Evolutionary conservation across 1,140 invertebrate species (phyloP).

Genomic region (Magallana gigas): DNA sequence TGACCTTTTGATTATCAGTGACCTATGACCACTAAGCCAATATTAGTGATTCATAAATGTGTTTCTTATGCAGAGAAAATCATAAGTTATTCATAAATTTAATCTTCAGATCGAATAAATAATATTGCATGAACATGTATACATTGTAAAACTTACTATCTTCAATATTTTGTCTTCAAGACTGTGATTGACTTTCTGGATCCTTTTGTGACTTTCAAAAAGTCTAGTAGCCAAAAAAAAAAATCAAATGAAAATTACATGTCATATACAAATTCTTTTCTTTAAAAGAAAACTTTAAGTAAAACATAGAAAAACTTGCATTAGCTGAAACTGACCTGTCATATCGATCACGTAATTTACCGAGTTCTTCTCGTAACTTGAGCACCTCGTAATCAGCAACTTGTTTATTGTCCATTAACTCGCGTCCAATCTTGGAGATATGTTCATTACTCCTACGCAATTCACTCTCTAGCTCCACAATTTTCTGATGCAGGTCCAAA

Average conservation of each 20-base stretch:
- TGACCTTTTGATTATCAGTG: too few relatives aligned
- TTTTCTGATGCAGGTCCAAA: slow-evolving; percentile 90
- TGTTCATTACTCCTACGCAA: slow-evolving; percentile 89
- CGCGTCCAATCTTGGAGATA: slow-evolving; percentile 91
- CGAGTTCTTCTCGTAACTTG: slow-evolving; percentile 90
- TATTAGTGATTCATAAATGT: too few relatives aligned
- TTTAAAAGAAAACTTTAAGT: neutral
- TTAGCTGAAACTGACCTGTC: slow-evolving; percentile 82
- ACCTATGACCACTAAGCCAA: too few relatives aligned
- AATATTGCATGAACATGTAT: too few relatives aligned
- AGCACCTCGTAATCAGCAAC: slow-evolving; percentile 86
- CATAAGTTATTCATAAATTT: too few relatives aligned
- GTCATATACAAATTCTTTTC: neutral
- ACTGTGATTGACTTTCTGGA: slow-evolving; percentile 96
- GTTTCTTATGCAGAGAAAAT: too few relatives aligned
- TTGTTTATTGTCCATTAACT: slow-evolving; percentile 89
- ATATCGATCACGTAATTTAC: slow-evolving; percentile 95
- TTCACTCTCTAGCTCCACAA: slow-evolving; percentile 90
- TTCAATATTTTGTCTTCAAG: slow-evolving; percentile 96
- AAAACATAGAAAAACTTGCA: neutral
- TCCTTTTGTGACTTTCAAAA: slow-evolving; percentile 94
- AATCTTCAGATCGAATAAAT: too few relatives aligned
- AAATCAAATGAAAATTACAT: neutral
- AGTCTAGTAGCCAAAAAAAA: slow-evolving; percentile 81
- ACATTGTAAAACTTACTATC: slow-evolving; percentile 83